A percentile compares a stretch with the other conserved stretches of the same genome.
Conservation (phyloP, 2,888 invertebrate species). For the Microplitis deprimator region DNA sequence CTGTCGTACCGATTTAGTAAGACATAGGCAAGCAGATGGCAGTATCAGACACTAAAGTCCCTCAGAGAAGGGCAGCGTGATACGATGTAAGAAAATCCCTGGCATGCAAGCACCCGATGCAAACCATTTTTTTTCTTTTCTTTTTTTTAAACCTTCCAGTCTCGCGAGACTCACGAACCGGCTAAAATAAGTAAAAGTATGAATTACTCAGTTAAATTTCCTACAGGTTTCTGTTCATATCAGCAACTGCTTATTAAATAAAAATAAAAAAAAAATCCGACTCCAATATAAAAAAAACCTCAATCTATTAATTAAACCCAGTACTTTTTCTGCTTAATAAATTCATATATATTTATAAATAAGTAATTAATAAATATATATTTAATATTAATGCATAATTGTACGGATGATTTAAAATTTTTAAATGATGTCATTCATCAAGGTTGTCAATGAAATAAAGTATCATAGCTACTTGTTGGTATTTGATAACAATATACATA, state of each 20-base stretch:
- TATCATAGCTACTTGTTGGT: constrained; percentile 5
- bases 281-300: not conserved
- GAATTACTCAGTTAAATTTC: constrained; percentile 15
- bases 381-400: not conserved
- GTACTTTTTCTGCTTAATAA: not conserved
- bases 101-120: constrained; percentile 39
- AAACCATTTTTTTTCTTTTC: constrained; percentile 30
- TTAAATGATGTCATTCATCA: constrained; percentile 29
- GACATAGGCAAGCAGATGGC: constrained; percentile 58
- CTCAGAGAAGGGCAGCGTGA: constrained; percentile 20
- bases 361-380: not conserved
- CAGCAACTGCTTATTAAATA: not conserved
- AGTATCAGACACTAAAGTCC: constrained; percentile 54
- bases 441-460: constrained; percentile 25
- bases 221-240: constrained; percentile 2
- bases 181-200: constrained; percentile 20
- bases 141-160: constrained; percentile 14
- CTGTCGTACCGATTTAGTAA: constrained; percentile 59
- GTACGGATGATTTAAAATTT: not conserved
- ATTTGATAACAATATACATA: constrained; percentile 15
- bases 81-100: constrained; percentile 31
- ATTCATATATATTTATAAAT: not conserved
- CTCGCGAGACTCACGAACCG: constrained; percentile 26
- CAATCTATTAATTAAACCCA: not conserved
- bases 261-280: not conserved